Conservation (phyloP, 2,888 invertebrate species). For the Caenorhabditis sinica region DNA sequence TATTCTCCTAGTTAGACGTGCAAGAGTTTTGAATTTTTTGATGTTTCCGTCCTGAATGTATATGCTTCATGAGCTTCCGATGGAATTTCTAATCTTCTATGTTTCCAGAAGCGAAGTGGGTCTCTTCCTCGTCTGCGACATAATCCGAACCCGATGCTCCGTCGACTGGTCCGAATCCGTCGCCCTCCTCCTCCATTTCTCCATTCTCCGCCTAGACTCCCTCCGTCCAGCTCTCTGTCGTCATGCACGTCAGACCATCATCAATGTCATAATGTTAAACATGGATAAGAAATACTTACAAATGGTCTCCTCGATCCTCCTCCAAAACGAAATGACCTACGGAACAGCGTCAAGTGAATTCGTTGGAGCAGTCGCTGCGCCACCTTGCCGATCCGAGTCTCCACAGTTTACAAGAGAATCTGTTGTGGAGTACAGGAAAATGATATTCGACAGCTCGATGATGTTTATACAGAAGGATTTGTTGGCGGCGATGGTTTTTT, state of each 20-base stretch:
- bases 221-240: slow-evolving; percentile 69
- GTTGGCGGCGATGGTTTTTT: slow-evolving; percentile 79
- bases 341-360: slow-evolving; percentile 46
- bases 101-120: slow-evolving; percentile 72
- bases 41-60: too few species aligned
- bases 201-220: slow-evolving; percentile 69
- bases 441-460: slow-evolving; percentile 74
- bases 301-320: slow-evolving; percentile 68
- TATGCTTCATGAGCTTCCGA: too few species aligned
- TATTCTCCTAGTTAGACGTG: too few species aligned
- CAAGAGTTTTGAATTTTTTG: too few species aligned
- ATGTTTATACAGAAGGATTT: slow-evolving; percentile 76
- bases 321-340: slow-evolving; percentile 73
- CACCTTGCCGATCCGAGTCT: slow-evolving; percentile 66
- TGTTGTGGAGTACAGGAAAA: slow-evolving; percentile 74
- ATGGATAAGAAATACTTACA: slow-evolving; percentile 68
- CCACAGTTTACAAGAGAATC: slow-evolving; percentile 68
- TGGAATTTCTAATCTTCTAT: too few species aligned
- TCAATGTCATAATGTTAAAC: slow-evolving; percentile 92
- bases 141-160: slow-evolving; percentile 65
- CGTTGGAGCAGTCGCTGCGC: slow-evolving; percentile 44
- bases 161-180: slow-evolving; percentile 74
- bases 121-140: slow-evolving; percentile 70
- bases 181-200: slow-evolving; percentile 67
- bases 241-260: slow-evolving; percentile 87